Conservation (phyloP, 2,888 invertebrate genomes). For the Pseudococcus viburni region DNA sequence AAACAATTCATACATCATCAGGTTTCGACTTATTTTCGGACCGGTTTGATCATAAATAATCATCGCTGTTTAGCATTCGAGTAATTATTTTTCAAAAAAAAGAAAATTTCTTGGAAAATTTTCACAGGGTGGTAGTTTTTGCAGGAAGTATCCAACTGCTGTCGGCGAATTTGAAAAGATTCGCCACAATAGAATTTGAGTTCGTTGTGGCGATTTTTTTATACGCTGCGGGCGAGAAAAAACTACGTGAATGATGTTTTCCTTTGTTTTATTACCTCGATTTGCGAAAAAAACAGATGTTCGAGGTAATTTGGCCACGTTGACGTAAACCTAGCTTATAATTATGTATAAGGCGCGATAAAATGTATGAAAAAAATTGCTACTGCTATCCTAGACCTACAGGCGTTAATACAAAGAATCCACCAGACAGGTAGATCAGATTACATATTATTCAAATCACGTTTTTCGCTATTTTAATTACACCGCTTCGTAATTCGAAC, state of each 20-base stretch:
- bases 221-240: neutral
- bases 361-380: neutral
- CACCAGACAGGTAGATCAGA: neutral
- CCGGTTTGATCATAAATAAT: neutral
- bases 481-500: neutral
- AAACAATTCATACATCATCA: neutral
- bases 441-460: slow-evolving; percentile 21
- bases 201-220: too few species aligned
- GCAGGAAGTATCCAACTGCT: neutral
- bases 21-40: neutral
- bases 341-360: neutral
- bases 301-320: neutral
- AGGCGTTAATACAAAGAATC: neutral
- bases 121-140: neutral
- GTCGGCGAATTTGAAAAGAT: too few species aligned
- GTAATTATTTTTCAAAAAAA: neutral
- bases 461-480: slow-evolving; percentile 1
- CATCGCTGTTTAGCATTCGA: neutral
- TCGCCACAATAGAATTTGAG: too few species aligned
- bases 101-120: neutral
- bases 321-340: neutral
- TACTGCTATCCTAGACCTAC: neutral
- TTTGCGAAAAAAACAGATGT: too few species aligned
- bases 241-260: neutral
- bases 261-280: neutral